phyloP scores from a whole-genome alignment of 1,140 invertebrate species.

The Neuroterus valhalla region DNA sequence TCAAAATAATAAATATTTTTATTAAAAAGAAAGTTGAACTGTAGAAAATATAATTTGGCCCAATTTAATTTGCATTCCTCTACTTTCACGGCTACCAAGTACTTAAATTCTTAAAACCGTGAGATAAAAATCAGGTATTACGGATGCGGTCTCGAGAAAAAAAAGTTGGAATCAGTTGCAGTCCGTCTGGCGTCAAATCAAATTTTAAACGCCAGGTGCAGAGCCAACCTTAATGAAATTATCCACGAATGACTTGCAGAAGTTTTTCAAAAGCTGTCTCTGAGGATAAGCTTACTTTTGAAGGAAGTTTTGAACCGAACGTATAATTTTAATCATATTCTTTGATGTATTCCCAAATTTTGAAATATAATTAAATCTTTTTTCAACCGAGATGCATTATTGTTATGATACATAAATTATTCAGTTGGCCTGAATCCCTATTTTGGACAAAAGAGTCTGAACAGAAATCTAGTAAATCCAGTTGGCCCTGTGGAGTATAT shows the following conservation, averaged over 20 bases:
- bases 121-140: background rate
- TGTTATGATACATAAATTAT: background rate
- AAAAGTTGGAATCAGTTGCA: background rate
- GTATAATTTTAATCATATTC: no score
- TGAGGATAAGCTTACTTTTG: background rate
- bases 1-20: no score
- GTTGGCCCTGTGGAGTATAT: background rate
- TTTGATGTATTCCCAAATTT: no score
- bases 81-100: no score
- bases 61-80: no score
- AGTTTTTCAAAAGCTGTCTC: background rate
- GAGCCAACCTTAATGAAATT: background rate
- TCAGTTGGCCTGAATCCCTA: background rate
- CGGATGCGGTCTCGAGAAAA: background rate
- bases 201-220: background rate
- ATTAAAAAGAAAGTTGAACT: no score
- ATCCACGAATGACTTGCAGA: slow-evolving; percentile 16
- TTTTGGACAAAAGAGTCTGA: background rate
- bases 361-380: no score
- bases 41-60: no score
- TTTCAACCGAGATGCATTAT: no score
- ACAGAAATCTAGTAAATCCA: slow-evolving; percentile 8
- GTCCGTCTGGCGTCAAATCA: background rate
- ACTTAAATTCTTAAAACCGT: no score
- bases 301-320: no score